Evolutionary conservation across 2,888 invertebrate species (phyloP).

Genomic region (Pelosia muscerda): DNA sequence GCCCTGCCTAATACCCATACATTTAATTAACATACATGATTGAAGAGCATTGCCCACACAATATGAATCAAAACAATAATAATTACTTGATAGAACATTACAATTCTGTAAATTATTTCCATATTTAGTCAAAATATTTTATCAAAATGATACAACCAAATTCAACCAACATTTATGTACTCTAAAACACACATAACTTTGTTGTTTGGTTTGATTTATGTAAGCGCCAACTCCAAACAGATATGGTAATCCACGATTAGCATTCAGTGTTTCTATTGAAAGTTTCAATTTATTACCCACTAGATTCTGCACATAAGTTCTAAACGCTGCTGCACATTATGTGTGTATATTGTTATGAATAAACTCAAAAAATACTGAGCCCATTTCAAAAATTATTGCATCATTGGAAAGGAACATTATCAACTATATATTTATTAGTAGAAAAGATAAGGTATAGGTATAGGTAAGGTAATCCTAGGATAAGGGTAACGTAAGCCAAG

Average conservation of each 20-base stretch:
- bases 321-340: no score
- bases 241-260: slow-evolving; percentile 43
- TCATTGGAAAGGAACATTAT: no score
- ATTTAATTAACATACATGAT: background rate
- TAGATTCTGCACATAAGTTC: slow-evolving; percentile 14
- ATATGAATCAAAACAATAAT: background rate
- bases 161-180: background rate
- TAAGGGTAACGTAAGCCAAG: no score
- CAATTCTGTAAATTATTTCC: background rate
- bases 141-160: slow-evolving; percentile 6
- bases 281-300: slow-evolving; percentile 45
- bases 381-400: no score
- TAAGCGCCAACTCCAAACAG: slow-evolving; percentile 25
- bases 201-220: slow-evolving; percentile 47
- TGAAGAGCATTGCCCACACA: background rate
- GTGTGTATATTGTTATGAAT: background rate
- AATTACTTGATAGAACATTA: background rate
- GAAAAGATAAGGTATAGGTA: no score
- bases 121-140: slow-evolving; percentile 7
- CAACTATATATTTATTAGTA: no score
- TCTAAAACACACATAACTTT: slow-evolving; percentile 39
- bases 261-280: slow-evolving; percentile 44
- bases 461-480: no score
- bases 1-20: no score
- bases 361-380: no score